Evolutionary conservation across 2,113 vertebrate species (phyloP), one percentile per base, ranked within the genome.

Genomic region (Mustela lutreola): DNA sequence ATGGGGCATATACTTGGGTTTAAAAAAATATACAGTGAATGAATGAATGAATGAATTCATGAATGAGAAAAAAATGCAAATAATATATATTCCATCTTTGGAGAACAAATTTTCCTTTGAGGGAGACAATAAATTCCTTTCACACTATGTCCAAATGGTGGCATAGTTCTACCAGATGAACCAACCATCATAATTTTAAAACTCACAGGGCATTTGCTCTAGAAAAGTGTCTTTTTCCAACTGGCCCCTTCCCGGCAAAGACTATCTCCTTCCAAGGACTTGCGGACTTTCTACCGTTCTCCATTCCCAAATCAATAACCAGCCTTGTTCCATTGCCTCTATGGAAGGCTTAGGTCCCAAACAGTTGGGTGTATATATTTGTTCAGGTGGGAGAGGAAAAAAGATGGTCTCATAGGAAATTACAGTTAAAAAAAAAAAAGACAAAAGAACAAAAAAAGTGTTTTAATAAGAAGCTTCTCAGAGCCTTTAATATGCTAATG

Each of bases 51-150:
- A 26, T 85, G 76, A 87, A 85, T 76, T 14, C 14, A 7, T 81
- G 70, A 94, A 85, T 93, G n/a, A 4, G 15, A 71, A 81, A 93
- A 96, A 96, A 76, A 65, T 94, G 92, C 36, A 97, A 97, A 83
- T 39, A 53, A 82, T 73, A 67, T 50, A 73, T 63, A 87, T 75
- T 95, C 62, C 58, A 83, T 92, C 39, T 31, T 18, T 67, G n/a
- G 56, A 80, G 67, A 90, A 95, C 45, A 60, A 22, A 86, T 94
- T 95, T 82, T 90, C 36, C 71, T 94, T 92, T 62, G 62, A 6
- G 10, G 83, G 45, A 15, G 42, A 81, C 62, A 45, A 39, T 70
- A 82, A 92, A 80, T 86, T 89, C 53, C 87, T 89, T 85, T 56
- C 50, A 62, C 11, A 26, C 22, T 79, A 28, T 56, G 21, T 42